phyloP scores from a whole-genome alignment of 2,797 vertebrate species.

The Pyrocephalus nanus region DNA sequence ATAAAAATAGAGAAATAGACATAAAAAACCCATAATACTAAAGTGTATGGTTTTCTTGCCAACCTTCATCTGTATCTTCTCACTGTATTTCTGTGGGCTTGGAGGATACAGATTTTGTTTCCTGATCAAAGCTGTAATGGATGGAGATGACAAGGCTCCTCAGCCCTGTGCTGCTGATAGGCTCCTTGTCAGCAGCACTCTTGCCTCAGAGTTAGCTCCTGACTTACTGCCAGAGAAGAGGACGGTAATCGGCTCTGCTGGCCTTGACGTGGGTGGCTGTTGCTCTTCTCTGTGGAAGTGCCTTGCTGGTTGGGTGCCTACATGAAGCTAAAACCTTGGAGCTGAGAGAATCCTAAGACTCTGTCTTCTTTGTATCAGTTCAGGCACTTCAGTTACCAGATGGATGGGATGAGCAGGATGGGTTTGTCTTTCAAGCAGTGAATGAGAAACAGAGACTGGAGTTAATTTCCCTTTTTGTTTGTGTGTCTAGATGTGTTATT shows the following conservation, averaged over 20 bases:
- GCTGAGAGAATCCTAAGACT: background rate
- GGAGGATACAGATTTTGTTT: background rate
- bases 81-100: background rate
- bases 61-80: background rate
- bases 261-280: background rate
- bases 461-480: background rate
- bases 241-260: background rate
- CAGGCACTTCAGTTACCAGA: background rate
- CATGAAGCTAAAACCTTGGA: background rate
- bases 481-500: background rate
- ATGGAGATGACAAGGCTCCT: conserved; percentile 6
- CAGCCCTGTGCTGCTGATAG: background rate
- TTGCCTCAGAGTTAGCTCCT: background rate
- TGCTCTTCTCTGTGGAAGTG: background rate
- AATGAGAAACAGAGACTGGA: background rate
- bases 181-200: background rate
- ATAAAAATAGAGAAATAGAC: background rate
- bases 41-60: background rate
- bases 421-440: background rate
- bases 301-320: background rate
- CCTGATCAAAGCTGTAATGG: background rate
- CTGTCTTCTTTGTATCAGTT: background rate
- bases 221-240: background rate
- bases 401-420: background rate
- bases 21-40: background rate